Evolutionary conservation across 2,888 invertebrate genomes (phyloP), one percentile per base, ranked within the genome.

Genomic region (Agrotis clavis): DNA sequence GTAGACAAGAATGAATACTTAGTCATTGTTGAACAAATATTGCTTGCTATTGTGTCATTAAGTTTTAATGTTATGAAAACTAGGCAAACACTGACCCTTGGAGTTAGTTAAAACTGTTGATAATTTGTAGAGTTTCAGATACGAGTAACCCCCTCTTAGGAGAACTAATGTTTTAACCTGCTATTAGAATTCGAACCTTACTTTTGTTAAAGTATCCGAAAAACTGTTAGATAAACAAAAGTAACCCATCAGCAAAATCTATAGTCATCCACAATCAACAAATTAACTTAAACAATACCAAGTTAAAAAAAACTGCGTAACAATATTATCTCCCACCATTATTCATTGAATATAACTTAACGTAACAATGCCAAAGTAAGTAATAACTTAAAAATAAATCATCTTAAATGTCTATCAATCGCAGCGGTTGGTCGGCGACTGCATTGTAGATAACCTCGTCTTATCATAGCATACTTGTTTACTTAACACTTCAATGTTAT

Each of bases 381-480:
- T 67, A 51, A 81, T 61, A 76, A 69, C 57, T 65, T 67, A 16
- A 61, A 30, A 68, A 75, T 71, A 80, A 80, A 74, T 80, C 61
- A 25, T 75, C 70, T 74, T 54, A 54, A 35, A 35, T 35, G 86
- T 67, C 83, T 86, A 83, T 82, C 87, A 89, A 90, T 89, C 88
- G 87, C 85, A 74, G 86, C 84, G 83, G 74, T 72, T 79, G 79
- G 82, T 83, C 87, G 86, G 90, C 89, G 88, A 91, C 90, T 92
- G 89, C 84, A 83, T 83, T 79, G 73, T 63, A 91, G 95, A 95
- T 95, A 95, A 94, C 94, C 93, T 91, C 90, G 88, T 77, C 89
- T 94, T 95, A 95, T 95, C 95, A 89, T 95, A 95, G 95, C 95
- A 88, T 74, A 86, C 89, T 87, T 92, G 92, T 92, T 93, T 91